Percentiles rank a stretch among this genome's conserved stretches.
Conservation (phyloP, 2,888 invertebrate species). For the Fabriciana adippe region DNA sequence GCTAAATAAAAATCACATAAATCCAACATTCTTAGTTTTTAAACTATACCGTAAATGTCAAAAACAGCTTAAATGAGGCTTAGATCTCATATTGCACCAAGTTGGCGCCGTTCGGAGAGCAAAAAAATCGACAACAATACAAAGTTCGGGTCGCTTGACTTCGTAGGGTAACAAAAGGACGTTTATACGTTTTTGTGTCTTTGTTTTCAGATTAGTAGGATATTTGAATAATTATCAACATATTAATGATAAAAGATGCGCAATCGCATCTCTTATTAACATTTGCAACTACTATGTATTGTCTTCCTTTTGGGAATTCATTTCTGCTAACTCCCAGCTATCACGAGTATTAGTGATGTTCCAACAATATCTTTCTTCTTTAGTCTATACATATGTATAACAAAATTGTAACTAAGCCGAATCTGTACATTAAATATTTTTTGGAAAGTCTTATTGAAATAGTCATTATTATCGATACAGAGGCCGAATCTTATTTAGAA, state of each 20-base stretch:
- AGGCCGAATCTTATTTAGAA: too few relatives aligned
- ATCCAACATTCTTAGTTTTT: slow-evolving; percentile 37
- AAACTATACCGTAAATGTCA: slow-evolving; percentile 60
- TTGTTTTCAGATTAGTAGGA: slow-evolving; percentile 19
- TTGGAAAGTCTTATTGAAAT: too few relatives aligned
- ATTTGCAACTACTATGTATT: too few relatives aligned
- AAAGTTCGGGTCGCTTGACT: slow-evolving; percentile 62
- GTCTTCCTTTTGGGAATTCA: too few relatives aligned
- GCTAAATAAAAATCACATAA: slow-evolving; percentile 26
- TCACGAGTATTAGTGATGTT: too few relatives aligned
- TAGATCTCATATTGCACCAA: slow-evolving; percentile 76
- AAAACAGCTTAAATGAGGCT: slow-evolving; percentile 76
- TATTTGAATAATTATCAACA: slow-evolving; percentile 17
- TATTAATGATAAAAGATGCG: slow-evolving; percentile 15
- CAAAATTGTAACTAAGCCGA: too few relatives aligned
- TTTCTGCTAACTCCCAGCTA: too few relatives aligned
- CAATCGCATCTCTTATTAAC: too few relatives aligned
- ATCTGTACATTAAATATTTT: too few relatives aligned
- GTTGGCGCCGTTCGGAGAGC: slow-evolving; percentile 63
- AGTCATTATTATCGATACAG: too few relatives aligned
- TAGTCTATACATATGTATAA: too few relatives aligned
- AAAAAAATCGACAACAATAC: slow-evolving; percentile 62
- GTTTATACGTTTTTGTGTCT: slow-evolving; percentile 10
- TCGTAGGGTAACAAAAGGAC: slow-evolving; percentile 64
- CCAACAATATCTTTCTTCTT: too few relatives aligned